Evolutionary conservation across 2,888 invertebrate genomes (phyloP), one percentile per base, ranked within the genome.

Genomic region (Augiades crinisus): DNA sequence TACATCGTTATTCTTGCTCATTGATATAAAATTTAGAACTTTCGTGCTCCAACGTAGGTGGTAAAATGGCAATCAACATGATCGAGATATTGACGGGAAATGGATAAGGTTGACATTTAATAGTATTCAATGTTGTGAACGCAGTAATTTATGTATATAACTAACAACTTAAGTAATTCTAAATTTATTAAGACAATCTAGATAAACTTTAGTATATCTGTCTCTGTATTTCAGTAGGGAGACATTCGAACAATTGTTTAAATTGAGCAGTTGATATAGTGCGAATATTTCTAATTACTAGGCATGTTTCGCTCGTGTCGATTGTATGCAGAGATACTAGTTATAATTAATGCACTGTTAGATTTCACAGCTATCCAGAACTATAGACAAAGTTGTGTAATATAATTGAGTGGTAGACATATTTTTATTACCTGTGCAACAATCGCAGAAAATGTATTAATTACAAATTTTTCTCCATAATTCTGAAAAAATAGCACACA

Each of bases 21-120:
- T 44, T 19, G 16, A 21, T 37, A 30, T 46, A 14, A 50, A 44
- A 41, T 49, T 49, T 41, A 50, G 24, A 37, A 44, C 37, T 37
- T 44, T 51, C 44, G 43, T 44, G 51, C 36, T n/a, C 21, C 51
- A 30, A 44, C 50, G 51, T 51, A 51, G 51, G 44, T 51, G 51
- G 51, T 51, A 51, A 50, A 51, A 44, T 31, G n/a, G 37, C 37
- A 12, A 51, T 37, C 50, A 44, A 37, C 19, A 44, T 14, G 37
- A 30, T 51, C 34, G 31, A 44, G 37, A 44, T 51, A 51, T 44
- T 44, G 51, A 33, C 51, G 13, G 37, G 21, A 50, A 51, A 44
- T 44, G 30, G 51, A 51, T 44, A 44, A 51, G 1, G 44, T 31
- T 51, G 37, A 31, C 51, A 51, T 31, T 8, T 14, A 44, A 44